Percentiles rank a stretch among this genome's conserved stretches.
phyloP scores from a whole-genome alignment of 2,113 vertebrate genomes.

The Gasterosteus nipponicus region DNA sequence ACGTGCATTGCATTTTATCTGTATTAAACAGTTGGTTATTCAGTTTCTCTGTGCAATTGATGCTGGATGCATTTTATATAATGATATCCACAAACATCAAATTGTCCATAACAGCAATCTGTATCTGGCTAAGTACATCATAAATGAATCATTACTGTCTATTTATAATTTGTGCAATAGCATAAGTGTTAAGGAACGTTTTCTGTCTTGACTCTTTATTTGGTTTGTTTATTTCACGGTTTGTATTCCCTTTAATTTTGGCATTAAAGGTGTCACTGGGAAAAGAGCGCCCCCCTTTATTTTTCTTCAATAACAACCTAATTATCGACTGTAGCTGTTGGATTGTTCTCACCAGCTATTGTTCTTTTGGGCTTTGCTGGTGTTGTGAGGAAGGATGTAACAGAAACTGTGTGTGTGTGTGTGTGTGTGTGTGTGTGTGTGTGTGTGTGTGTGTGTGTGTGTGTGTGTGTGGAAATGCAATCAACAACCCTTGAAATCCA shows the following conservation, averaged over 20 bases:
- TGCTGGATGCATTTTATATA: not conserved
- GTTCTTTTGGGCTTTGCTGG: not conserved
- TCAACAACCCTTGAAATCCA: not conserved
- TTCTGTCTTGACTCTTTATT: not conserved
- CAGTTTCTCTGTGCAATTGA: not conserved
- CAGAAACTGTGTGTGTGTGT: not conserved
- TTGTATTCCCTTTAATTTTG: not conserved
- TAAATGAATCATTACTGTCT: constrained; percentile 31
- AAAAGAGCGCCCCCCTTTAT: not conserved
- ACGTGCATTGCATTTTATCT: not conserved
- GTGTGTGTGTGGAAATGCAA: not conserved
- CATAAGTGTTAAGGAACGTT: not conserved
- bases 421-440: not conserved
- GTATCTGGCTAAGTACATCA: constrained; percentile 4
- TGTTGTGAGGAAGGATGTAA: not conserved
- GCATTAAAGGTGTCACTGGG: not conserved
- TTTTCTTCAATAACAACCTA: not conserved
- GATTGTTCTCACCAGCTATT: not conserved
- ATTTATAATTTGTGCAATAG: not conserved
- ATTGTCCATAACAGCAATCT: constrained; percentile 2
- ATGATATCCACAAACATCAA: not conserved
- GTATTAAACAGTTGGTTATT: not conserved
- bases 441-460: not conserved
- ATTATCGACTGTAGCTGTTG: not conserved
- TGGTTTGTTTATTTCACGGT: not conserved